Base-by-base conservation (phyloP, 2,797 vertebrate species). In the Mionectes olivaceus region DNA sequence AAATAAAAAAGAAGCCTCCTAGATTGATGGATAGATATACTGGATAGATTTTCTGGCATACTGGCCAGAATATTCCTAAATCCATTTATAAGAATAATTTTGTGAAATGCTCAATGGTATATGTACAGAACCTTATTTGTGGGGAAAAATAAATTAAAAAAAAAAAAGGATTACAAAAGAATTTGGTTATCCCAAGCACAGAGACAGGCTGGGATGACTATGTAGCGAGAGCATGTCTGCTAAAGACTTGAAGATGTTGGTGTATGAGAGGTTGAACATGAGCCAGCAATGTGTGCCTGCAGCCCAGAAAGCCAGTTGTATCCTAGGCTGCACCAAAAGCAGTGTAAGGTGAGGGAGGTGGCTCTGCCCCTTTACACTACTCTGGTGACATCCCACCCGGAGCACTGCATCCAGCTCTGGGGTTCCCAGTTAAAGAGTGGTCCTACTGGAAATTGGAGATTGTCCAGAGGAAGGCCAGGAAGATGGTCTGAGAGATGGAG, bases 291-390 rank as follows among this genome's bases (percentile, higher is more conserved):
- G 7, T 6, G 17, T 33, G 32, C 15, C 32, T 9, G 10, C 49
- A 47, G 25, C 18, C 21, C 46, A 60, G 60, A 60, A 55, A 43
- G 10, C 41, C 41, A 69, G 10, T 19, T 5, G 32, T 11, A 28
- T 43, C 32, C 32, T 37, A 41, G 41, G 22, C 16, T 68, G 33
- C 55, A 55, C 16, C 19, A 35, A 55, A 75, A 89, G 41, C 8
- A 35, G 25, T 0, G 0, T 6, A 28, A 22, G 8, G 3, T 1
- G 30, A 22, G 18, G 14, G 7, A 57, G 4, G 7, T 13, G 14
- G n/a, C 47, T 55, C 27, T 68, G 30, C 14, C 55, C 27, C 44
- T 44, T 37, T 59, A 6, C 33, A 61, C 21, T 14, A 11, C 18
- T 23, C 46, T 41, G 8, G 33, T 5, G 5, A 17, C 55, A 47